Base-by-base conservation (phyloP, 1,140 invertebrate species). In the Sitophilus oryzae region DNA sequence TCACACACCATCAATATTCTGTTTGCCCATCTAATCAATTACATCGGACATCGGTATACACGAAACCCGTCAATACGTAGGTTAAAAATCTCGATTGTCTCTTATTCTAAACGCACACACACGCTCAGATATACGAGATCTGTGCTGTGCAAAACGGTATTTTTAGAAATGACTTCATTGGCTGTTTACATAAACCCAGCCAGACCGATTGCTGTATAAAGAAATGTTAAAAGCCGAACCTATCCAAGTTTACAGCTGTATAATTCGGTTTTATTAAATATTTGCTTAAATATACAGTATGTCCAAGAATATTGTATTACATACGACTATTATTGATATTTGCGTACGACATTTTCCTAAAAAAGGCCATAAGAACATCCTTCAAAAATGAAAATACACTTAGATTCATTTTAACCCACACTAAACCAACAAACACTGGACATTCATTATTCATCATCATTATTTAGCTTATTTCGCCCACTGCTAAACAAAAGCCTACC, bases 161-260 rank as follows among this genome's bases (percentile, higher is more conserved):
- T 56, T 56, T 56, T 56, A 56, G 53, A 37, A 40, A 56, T 56
- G 53, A 56, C 53, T 48, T 47, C 53, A 56, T 42, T 11, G 18
- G n/a, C n/a, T 49, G 53, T 56, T 56, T 56, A 44, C 41, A 56
- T 49, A 48, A 48, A 56, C 45, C 23, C 21, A 48, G 49, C 16
- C 37, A 48, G 45, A 23, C 45, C 22, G 14, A 11, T 16, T 1
- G 11, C 22, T 53, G 20, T 41, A 16, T 43, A 37, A 20, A 46
- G 43, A 23, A 53, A 53, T 35, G 43, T 52, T 42, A 45, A 53
- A 45, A 43, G 44, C 51, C 51, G 16, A 53, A 38, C 42, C 51
- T 49, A 49, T 56, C 45, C 41, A 42, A 37, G 53, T 48, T 56
- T 56, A 56, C 53, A 56, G 37, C 30, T 56, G 22, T 25, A 56